A percentile compares a stretch with the other conserved stretches of the same genome.
These are phyloP conservation scores for Phyllopteryx taeniolatus DNA, from an alignment of 2,113 vertebrate species.

Conservation along the genomic window DNA sequence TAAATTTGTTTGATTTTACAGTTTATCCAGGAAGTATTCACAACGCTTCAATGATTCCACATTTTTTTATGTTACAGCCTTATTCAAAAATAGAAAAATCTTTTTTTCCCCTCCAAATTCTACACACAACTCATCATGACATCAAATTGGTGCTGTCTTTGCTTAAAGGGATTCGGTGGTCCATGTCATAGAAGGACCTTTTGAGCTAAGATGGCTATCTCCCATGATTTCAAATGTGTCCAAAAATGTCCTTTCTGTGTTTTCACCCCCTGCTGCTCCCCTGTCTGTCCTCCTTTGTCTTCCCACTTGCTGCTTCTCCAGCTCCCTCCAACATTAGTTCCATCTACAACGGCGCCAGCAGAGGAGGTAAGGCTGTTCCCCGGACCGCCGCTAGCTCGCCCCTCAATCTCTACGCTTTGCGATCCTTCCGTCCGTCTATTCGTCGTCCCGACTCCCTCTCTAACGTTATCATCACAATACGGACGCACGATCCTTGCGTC, in stretches of 20 bases:
- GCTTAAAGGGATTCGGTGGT: too few relatives aligned
- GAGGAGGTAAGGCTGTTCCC: slow-evolving; percentile 74
- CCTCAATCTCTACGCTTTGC: not conserved
- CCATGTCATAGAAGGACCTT: not conserved
- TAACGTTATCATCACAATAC: not conserved
- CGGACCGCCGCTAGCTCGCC: not conserved
- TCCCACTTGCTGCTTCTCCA: slow-evolving; percentile 28
- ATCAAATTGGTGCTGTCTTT: too few relatives aligned
- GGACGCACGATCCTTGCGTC: not conserved
- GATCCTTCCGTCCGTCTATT: not conserved
- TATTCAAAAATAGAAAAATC: too few relatives aligned
- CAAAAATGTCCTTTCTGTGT: not conserved
- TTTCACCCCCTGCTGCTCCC: slow-evolving; percentile 22
- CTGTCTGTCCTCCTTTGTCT: not conserved
- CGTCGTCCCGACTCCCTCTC: slow-evolving; percentile 8
- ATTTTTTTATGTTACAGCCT: too few relatives aligned
- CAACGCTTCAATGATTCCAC: too few relatives aligned
- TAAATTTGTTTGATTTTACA: too few relatives aligned
- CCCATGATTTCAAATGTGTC: not conserved
- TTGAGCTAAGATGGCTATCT: not conserved
- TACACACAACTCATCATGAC: too few relatives aligned
- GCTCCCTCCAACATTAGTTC: slow-evolving; percentile 77
- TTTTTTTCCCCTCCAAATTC: too few relatives aligned
- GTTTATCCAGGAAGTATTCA: too few relatives aligned
- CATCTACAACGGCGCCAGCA: slow-evolving; percentile 74